These are phyloP conservation scores for Trematomus loennbergii DNA, from an alignment of 2,113 vertebrate genomes.

Conservation along the genomic window DNA sequence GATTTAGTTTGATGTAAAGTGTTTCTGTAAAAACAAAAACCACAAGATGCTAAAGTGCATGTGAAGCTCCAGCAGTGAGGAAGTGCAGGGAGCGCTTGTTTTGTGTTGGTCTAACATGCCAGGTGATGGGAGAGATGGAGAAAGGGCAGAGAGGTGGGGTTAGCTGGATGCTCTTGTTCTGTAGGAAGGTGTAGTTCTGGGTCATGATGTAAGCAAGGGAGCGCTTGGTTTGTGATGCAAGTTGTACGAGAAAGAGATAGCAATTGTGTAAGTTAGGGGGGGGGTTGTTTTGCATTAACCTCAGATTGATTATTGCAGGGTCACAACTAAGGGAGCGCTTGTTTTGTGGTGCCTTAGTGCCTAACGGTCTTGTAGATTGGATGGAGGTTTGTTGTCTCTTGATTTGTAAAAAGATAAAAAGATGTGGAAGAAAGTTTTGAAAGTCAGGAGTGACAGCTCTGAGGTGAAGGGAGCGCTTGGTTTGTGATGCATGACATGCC, in stretches of 20 bases:
- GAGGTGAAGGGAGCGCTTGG: slow-evolving; percentile 11
- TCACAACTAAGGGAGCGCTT: too few species aligned
- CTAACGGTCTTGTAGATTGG: too few species aligned
- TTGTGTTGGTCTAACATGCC: not conserved
- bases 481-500: not conserved
- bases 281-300: too few species aligned
- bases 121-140: not conserved
- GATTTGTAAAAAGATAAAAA: not conserved
- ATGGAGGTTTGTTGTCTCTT: not conserved
- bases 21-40: not conserved
- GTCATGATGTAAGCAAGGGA: not conserved
- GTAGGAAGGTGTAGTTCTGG: not conserved
- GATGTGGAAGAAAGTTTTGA: not conserved
- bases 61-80: not conserved
- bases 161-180: not conserved
- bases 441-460: too few species aligned
- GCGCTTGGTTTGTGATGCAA: slow-evolving; percentile 18
- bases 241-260: too few species aligned
- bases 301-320: too few species aligned
- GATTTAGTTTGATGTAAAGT: not conserved
- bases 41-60: not conserved
- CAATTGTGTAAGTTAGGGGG: too few species aligned
- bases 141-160: not conserved
- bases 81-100: slow-evolving; percentile 6
- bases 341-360: too few species aligned